Evolutionary conservation across 2,797 vertebrate species (phyloP).

Genomic region (Holocentrus rufus): DNA sequence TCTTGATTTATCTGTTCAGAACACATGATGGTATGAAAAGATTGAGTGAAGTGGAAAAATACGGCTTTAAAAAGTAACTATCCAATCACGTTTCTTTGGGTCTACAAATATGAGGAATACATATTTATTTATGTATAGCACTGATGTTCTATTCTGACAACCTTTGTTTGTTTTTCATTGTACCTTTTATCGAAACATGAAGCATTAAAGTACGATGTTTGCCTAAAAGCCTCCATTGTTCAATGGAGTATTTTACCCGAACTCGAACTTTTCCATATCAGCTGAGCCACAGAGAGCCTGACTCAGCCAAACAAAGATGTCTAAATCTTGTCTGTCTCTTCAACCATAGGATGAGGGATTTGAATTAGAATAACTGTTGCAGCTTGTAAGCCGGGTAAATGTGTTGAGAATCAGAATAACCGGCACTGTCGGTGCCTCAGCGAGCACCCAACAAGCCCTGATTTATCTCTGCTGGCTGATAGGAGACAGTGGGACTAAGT

Average conservation of each 20-base stretch:
- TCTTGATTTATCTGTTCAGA: not conserved
- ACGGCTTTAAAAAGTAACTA: not conserved
- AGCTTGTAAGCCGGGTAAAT: conserved; percentile 44
- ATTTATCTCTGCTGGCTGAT: conserved; percentile 68
- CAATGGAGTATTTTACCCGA: conserved; percentile 21
- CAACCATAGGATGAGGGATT: conserved; percentile 43
- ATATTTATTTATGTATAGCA: not conserved
- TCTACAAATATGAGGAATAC: not conserved
- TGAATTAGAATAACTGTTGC: conserved; percentile 58
- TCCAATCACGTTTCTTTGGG: not conserved
- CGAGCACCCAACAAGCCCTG: conserved; percentile 61
- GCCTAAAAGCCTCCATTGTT: conserved; percentile 21
- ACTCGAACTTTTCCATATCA: conserved; percentile 15
- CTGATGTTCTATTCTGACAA: conserved; percentile 6
- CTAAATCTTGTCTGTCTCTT: conserved; percentile 38
- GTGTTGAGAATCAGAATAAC: conserved; percentile 53
- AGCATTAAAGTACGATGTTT: conserved; percentile 13
- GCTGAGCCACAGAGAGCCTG: conserved; percentile 7
- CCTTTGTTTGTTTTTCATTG: conserved; percentile 24
- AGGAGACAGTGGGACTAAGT: conserved; percentile 59
- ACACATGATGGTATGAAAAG: not conserved
- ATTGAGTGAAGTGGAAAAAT: not conserved
- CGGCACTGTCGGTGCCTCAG: conserved; percentile 46
- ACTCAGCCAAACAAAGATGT: conserved; percentile 41
- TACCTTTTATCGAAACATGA: conserved; percentile 1